phyloP scores from a whole-genome alignment of 2,888 invertebrate species.

The Trachelus iudaicus region DNA sequence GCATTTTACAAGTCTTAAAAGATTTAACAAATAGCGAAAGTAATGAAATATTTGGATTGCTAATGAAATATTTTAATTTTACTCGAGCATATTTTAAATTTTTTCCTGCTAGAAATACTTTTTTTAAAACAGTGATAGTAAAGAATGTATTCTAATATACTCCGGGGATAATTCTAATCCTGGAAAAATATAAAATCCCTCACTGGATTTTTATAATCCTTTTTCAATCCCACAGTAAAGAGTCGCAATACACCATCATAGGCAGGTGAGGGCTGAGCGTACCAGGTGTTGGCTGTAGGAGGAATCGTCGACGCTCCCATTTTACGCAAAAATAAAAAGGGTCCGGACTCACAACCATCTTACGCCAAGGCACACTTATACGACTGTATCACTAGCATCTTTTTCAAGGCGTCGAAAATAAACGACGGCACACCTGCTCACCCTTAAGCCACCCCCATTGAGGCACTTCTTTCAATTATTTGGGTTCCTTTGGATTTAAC shows the following conservation, averaged over 20 bases:
- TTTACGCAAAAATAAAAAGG: conserved; percentile 29
- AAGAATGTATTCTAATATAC: neutral
- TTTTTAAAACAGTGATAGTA: neutral
- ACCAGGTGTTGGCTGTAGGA: conserved; percentile 33
- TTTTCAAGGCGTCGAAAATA: neutral
- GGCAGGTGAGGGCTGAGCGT: neutral
- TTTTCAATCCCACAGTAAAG: neutral
- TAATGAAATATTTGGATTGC: neutral
- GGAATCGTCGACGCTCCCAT: conserved; percentile 27
- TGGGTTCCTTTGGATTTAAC: conserved; percentile 5
- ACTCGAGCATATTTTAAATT: neutral
- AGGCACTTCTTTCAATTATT: conserved; percentile 14
- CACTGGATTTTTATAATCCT: neutral
- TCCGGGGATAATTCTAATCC: neutral
- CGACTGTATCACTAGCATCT: conserved; percentile 20
- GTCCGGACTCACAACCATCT: conserved; percentile 12
- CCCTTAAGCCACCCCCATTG: conserved; percentile 27
- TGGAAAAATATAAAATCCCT: neutral
- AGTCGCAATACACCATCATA: neutral
- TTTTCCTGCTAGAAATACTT: neutral
- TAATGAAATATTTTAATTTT: neutral
- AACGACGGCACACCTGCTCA: conserved; percentile 31
- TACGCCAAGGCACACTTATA: conserved; percentile 2
- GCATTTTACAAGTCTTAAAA: neutral
- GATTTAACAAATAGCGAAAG: neutral